These are phyloP conservation scores for Argynnis bischoffii DNA, from an alignment of 2,888 invertebrate genomes.

Conservation along the genomic window DNA sequence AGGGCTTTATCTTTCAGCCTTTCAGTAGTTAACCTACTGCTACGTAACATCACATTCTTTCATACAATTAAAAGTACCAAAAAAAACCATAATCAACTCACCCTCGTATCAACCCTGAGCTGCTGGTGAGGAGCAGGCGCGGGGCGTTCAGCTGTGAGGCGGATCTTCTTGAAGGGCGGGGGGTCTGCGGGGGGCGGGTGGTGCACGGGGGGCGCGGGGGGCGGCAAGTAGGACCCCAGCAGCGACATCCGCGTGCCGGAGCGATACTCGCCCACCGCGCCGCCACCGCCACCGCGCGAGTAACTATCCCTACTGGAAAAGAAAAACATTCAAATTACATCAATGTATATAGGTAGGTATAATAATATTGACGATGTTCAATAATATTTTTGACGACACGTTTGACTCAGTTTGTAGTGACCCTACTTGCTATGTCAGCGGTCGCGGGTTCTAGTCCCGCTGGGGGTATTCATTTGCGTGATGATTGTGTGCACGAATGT, in stretches of 20 bases:
- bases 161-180: constrained; percentile 86
- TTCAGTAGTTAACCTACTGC: too few species aligned
- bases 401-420: too few species aligned
- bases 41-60: not conserved
- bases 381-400: too few species aligned
- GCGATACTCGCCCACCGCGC: constrained; percentile 70
- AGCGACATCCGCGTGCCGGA: constrained; percentile 77
- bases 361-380: not conserved
- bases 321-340: not conserved
- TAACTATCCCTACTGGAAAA: constrained; percentile 68
- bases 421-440: too few species aligned
- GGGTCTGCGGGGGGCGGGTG: constrained; percentile 77
- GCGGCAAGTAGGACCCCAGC: constrained; percentile 81
- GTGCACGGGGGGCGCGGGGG: constrained; percentile 75
- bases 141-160: constrained; percentile 80
- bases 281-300: constrained; percentile 63
- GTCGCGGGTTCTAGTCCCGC: too few species aligned
- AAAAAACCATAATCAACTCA: constrained; percentile 33
- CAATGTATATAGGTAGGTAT: too few species aligned
- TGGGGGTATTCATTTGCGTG: too few species aligned
- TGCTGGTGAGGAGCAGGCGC: constrained; percentile 77
- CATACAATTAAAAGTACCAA: not conserved
- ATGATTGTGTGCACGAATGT: too few species aligned
- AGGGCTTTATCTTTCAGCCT: too few species aligned
- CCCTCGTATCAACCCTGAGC: constrained; percentile 86